These are phyloP conservation scores for Meteorus colon DNA, from an alignment of 2,888 invertebrate species.

Conservation along the genomic window DNA sequence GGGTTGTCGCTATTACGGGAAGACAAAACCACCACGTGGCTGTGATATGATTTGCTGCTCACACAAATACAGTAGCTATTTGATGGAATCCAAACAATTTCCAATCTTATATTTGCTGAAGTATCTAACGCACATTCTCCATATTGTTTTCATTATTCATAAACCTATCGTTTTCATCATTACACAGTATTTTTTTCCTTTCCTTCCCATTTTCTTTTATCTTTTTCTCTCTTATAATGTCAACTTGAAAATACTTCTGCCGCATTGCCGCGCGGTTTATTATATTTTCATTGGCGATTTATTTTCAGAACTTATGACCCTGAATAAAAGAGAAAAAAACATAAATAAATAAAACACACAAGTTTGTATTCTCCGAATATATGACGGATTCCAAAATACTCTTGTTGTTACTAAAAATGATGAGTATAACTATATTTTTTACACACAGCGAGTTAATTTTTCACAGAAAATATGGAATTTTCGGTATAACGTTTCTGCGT, in stretches of 20 bases:
- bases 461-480: not conserved
- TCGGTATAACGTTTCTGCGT: not conserved
- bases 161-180: not conserved
- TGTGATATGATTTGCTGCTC: conserved; percentile 41
- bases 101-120: not conserved
- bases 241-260: not conserved
- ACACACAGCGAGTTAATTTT: not conserved
- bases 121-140: not conserved
- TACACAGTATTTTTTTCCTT: not conserved
- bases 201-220: not conserved
- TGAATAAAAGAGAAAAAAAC: conserved; percentile 11
- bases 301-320: conserved; percentile 23
- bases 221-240: not conserved
- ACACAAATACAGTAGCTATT: conserved; percentile 18
- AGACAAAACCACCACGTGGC: conserved; percentile 40
- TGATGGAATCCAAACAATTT: conserved; percentile 33
- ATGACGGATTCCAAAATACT: not conserved
- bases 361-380: not conserved
- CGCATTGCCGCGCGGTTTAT: not conserved
- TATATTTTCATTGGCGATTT: not conserved
- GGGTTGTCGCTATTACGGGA: conserved; percentile 36
- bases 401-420: not conserved
- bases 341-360: not conserved
- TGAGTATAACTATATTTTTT: not conserved
- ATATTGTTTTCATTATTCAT: too few species aligned